These are phyloP conservation scores for Eubasilissa regina DNA, from an alignment of 1,140 invertebrate genomes.

Conservation along the genomic window DNA sequence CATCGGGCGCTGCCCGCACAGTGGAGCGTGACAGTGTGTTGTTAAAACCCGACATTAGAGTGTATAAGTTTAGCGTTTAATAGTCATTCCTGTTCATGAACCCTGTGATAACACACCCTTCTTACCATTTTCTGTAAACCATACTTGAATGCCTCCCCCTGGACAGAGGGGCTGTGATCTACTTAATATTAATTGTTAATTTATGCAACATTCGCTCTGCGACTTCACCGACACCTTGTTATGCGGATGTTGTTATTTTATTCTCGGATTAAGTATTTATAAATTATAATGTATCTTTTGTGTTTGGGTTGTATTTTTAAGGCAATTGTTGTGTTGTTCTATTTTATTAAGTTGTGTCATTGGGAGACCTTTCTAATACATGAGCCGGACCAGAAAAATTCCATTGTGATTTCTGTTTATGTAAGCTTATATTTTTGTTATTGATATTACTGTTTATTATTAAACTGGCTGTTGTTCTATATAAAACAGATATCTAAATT, in stretches of 20 bases:
- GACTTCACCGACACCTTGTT: not conserved
- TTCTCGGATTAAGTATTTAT: constrained; percentile 22
- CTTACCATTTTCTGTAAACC: constrained; percentile 41
- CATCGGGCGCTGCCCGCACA: no score
- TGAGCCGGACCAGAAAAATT: not conserved
- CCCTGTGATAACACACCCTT: constrained; percentile 44
- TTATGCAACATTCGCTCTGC: not conserved
- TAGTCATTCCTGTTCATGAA: constrained; percentile 49
- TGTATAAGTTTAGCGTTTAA: constrained; percentile 31
- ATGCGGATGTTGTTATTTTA: constrained; percentile 21
- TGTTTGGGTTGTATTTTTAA: constrained; percentile 2
- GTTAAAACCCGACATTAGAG: constrained; percentile 14
- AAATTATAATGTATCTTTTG: not conserved
- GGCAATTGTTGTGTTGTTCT: constrained; percentile 28
- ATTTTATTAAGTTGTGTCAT: constrained; percentile 13
- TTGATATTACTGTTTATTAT: no score
- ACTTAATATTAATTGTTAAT: constrained; percentile 4
- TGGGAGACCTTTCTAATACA: not conserved
- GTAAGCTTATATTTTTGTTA: constrained; percentile 12
- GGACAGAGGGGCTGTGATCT: not conserved
- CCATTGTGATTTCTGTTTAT: constrained; percentile 13
- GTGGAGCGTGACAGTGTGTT: no score
- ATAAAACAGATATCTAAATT: no score
- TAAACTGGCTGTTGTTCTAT: no score
- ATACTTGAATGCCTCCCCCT: not conserved